Evolutionary conservation across 2,113 vertebrate species (phyloP).

Genomic region (Ptilorrhoa leucosticta): DNA sequence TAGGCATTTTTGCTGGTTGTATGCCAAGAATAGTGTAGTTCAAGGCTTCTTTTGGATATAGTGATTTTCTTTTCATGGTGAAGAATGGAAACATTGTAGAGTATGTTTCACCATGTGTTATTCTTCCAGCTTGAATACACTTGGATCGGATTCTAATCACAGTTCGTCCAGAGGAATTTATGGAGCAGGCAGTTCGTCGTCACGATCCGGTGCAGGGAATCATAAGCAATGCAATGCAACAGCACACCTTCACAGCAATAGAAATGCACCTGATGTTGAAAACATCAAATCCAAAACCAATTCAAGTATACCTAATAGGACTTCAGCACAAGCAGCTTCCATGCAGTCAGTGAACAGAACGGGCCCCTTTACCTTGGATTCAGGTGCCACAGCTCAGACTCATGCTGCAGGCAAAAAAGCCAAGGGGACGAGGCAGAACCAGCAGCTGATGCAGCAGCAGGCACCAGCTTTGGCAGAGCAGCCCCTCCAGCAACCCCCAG

Average conservation of each 20-base stretch:
- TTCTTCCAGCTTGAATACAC: conserved; percentile 82
- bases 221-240: conserved; percentile 78
- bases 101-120: not conserved
- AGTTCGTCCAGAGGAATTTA: conserved; percentile 81
- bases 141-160: conserved; percentile 80
- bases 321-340: conserved; percentile 76
- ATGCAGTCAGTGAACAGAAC: conserved; percentile 70
- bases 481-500: conserved; percentile 63
- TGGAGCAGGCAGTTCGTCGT: conserved; percentile 71
- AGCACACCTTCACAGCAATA: conserved; percentile 72
- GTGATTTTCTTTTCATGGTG: not conserved
- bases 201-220: conserved; percentile 68
- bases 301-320: conserved; percentile 69
- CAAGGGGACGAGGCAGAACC: conserved; percentile 72
- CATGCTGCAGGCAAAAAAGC: conserved; percentile 77
- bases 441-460: conserved; percentile 65
- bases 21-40: not conserved
- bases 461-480: conserved; percentile 70
- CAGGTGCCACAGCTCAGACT: conserved; percentile 56
- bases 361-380: conserved; percentile 68
- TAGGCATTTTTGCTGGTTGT: not conserved
- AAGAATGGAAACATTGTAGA: not conserved
- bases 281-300: conserved; percentile 76
- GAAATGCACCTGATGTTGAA: conserved; percentile 77
- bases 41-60: not conserved